Evolutionary conservation across 2,113 vertebrate species (phyloP).

Genomic region (Corydoras sp.): DNA sequence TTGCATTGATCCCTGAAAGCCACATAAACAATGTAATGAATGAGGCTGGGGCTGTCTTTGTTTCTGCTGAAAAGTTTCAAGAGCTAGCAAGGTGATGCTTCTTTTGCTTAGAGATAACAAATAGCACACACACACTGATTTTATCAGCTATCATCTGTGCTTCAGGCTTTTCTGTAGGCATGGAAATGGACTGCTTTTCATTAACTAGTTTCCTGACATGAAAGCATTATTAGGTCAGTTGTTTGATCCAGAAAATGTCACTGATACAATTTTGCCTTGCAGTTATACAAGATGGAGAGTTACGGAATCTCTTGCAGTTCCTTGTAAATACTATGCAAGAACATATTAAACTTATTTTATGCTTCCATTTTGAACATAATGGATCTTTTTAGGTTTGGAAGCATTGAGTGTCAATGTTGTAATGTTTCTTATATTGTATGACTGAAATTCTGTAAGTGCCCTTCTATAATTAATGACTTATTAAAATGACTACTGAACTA

Average conservation of each 20-base stretch:
- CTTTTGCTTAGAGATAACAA: neutral
- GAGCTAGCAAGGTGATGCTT: constrained; percentile 9
- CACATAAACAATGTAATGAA: constrained; percentile 25
- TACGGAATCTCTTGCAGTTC: neutral
- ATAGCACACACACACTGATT: constrained; percentile 8
- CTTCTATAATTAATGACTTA: too few relatives aligned
- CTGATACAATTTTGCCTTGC: neutral
- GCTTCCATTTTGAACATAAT: neutral
- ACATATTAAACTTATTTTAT: neutral
- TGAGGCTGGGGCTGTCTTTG: constrained; percentile 36
- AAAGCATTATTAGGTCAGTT: neutral
- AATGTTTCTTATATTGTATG: too few relatives aligned
- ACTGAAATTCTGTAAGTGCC: too few relatives aligned
- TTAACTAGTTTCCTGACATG: constrained; percentile 3
- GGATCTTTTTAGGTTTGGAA: too few relatives aligned
- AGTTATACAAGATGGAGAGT: neutral
- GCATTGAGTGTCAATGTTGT: too few relatives aligned
- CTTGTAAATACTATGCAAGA: neutral
- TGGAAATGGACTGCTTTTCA: neutral
- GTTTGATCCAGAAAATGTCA: neutral
- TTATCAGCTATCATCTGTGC: constrained; percentile 18
- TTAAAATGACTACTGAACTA: too few relatives aligned
- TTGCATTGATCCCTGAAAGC: constrained; percentile 31
- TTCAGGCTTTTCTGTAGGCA: constrained; percentile 13
- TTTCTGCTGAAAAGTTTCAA: constrained; percentile 17